Percentiles rank a stretch among this genome's conserved stretches.
Conservation (phyloP, 2,113 vertebrate species). For the Origma solitaria region DNA sequence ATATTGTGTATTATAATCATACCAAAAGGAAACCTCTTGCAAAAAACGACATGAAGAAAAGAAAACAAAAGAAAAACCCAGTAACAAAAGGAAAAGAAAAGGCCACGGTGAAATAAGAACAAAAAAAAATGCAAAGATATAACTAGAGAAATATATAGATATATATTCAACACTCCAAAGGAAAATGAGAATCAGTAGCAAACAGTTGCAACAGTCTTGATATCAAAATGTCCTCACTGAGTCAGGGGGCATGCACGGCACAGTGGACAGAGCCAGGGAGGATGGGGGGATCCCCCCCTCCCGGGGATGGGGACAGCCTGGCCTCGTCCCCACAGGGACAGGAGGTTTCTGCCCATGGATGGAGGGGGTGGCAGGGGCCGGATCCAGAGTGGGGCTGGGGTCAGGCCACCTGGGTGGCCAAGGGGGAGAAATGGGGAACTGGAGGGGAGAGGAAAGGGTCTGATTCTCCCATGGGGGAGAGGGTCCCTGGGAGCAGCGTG, state of each 20-base stretch:
- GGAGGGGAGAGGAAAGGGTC: background rate
- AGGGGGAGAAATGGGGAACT: background rate
- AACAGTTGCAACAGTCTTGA: slow-evolving; percentile 73
- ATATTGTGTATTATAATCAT: slow-evolving; percentile 98
- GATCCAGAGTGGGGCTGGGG: background rate
- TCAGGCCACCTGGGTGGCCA: accelerated
- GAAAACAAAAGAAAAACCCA: slow-evolving; percentile 60
- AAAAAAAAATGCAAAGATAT: slow-evolving; percentile 44
- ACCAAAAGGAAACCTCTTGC: slow-evolving; percentile 82
- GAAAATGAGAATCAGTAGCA: slow-evolving; percentile 70
- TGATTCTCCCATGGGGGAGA: background rate
- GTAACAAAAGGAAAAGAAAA: slow-evolving; percentile 51
- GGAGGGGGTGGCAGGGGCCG: background rate
- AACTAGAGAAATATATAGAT: slow-evolving; percentile 64
- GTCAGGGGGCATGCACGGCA: slow-evolving; percentile 65
- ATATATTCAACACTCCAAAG: slow-evolving; percentile 64
- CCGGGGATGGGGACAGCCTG: background rate
- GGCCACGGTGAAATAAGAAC: slow-evolving; percentile 56
- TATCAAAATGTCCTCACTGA: slow-evolving; percentile 61
- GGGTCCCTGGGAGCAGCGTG: background rate
- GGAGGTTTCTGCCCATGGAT: background rate
- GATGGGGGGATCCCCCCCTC: background rate
- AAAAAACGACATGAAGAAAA: slow-evolving; percentile 77
- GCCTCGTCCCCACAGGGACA: background rate
- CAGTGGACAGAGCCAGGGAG: background rate